Evolutionary conservation across 2,113 vertebrate species (phyloP).

Genomic region (Halichoerus grypus): DNA sequence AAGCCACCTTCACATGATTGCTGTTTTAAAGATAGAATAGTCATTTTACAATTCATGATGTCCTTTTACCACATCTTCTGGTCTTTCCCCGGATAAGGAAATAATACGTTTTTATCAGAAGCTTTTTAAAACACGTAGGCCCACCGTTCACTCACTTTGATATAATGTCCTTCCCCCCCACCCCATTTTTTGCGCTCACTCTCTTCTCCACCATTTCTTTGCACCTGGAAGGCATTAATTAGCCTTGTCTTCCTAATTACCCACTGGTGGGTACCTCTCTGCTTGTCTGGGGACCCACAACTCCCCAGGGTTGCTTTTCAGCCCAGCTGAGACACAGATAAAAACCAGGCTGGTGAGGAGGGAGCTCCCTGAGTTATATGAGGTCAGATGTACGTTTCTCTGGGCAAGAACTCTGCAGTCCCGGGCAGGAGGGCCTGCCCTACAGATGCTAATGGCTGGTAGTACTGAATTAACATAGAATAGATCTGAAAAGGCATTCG

Average conservation of each 20-base stretch:
- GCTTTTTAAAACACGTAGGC: neutral
- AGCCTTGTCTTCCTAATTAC: neutral
- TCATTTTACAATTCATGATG: neutral
- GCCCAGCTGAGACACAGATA: neutral
- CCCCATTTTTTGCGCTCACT: accelerated
- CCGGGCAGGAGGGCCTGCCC: neutral
- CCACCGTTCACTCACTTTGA: neutral
- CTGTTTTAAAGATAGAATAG: neutral
- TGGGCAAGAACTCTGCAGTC: neutral
- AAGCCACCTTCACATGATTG: neutral
- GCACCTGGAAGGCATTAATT: neutral
- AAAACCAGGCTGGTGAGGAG: neutral
- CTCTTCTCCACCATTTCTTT: neutral
- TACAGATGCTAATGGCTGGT: neutral
- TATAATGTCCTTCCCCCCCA: accelerated
- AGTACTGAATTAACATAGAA: neutral
- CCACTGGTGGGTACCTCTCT: neutral
- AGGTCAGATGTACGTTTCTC: neutral
- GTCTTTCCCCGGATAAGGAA: neutral
- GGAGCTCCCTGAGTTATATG: neutral
- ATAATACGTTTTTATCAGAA: neutral
- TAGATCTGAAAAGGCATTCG: neutral
- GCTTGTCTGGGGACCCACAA: neutral
- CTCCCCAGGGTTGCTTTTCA: neutral
- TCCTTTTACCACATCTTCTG: neutral